These are phyloP conservation scores for Chironomus riparius DNA, from an alignment of 2,888 invertebrate genomes.

Conservation along the genomic window DNA sequence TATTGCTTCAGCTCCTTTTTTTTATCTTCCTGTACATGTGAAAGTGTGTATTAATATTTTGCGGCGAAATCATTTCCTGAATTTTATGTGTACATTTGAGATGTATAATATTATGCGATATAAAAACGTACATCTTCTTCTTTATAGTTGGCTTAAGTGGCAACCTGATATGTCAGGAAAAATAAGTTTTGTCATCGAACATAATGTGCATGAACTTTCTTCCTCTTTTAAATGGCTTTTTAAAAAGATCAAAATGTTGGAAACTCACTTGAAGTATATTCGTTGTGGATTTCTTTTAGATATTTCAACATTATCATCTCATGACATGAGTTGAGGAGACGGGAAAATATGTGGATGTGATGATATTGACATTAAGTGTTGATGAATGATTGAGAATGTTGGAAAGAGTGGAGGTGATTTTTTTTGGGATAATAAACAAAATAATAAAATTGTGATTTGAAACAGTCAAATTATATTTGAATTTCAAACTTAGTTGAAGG, in stretches of 20 bases:
- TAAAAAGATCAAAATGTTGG: not conserved
- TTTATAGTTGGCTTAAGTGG: not conserved
- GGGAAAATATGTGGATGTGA: too few species aligned
- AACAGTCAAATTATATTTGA: too few species aligned
- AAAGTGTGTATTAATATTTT: not conserved
- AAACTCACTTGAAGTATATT: not conserved
- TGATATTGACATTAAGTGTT: too few species aligned
- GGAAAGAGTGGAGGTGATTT: too few species aligned
- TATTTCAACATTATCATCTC: too few species aligned
- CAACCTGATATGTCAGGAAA: not conserved
- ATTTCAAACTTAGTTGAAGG: too few species aligned
- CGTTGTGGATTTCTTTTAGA: too few species aligned
- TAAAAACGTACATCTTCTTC: too few species aligned
- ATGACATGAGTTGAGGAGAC: too few species aligned
- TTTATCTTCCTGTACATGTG: slow-evolving; percentile 1
- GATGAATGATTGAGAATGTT: too few species aligned
- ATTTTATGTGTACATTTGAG: slow-evolving; percentile 2
- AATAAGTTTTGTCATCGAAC: not conserved
- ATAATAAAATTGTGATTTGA: too few species aligned
- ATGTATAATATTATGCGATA: not conserved
- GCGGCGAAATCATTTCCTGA: slow-evolving; percentile 18
- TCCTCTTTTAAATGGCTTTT: slow-evolving; percentile 17
- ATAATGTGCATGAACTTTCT: not conserved
- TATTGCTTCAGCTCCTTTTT: not conserved
- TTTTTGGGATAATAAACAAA: too few species aligned